Evolutionary conservation across 37 sponge, comb jelly and placozoan species (phyloP).

Genomic region (Haliclona indistincta): DNA sequence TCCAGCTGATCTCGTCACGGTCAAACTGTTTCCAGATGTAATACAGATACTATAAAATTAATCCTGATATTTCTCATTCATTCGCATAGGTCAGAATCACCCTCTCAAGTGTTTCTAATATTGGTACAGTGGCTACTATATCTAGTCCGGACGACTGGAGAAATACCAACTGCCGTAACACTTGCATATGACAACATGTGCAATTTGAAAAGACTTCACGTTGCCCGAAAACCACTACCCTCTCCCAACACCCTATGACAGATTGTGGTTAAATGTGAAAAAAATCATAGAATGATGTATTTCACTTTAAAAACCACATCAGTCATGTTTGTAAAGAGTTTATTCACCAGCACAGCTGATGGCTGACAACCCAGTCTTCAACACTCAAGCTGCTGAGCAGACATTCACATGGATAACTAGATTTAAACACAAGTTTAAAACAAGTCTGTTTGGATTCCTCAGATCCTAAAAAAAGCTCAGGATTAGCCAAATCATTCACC

Average conservation of each 20-base stretch:
- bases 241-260: slow-evolving; percentile 17
- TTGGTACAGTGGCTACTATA: slow-evolving; percentile 9
- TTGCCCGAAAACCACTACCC: slow-evolving; percentile 20
- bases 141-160: background rate
- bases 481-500: background rate
- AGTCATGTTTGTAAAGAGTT: no score
- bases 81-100: slow-evolving; percentile 8
- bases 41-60: no score
- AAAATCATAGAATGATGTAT: slow-evolving; percentile 30
- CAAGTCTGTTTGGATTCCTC: background rate
- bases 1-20: no score
- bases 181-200: slow-evolving; percentile 49
- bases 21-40: no score
- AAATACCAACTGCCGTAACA: background rate
- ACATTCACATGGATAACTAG: no score
- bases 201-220: slow-evolving; percentile 9
- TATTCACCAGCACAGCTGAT: no score
- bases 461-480: slow-evolving; percentile 10
- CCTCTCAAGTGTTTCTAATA: slow-evolving; percentile 14
- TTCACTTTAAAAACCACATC: no score
- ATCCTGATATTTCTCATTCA: no score
- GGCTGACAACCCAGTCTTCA: background rate
- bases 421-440: no score
- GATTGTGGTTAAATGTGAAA: slow-evolving; percentile 11
- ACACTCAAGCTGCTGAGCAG: slow-evolving; percentile 9